These are phyloP conservation scores for Chironex yamaguchii DNA, from an alignment of 30 jellyfish, hydroid and myxozoan genomes.

Conservation along the genomic window DNA sequence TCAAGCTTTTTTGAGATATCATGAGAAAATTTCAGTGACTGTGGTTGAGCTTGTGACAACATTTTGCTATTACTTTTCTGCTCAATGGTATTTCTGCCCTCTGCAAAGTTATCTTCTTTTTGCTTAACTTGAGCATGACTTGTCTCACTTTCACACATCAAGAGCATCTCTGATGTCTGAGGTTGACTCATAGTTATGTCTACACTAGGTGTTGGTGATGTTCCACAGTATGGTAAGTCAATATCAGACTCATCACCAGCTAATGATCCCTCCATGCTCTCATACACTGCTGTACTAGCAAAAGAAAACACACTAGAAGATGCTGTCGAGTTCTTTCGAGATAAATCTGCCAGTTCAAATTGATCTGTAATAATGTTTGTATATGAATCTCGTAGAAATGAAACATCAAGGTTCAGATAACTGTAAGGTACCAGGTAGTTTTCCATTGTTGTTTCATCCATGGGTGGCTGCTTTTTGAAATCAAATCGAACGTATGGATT, in stretches of 20 bases:
- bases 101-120: not conserved
- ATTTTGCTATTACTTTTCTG: not conserved
- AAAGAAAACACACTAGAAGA: not conserved
- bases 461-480: slow-evolving; percentile 34
- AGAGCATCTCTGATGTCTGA: not conserved
- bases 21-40: slow-evolving; percentile 27
- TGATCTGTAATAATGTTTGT: not conserved
- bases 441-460: slow-evolving; percentile 56
- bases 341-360: not conserved
- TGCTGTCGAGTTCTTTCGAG: slow-evolving; percentile 35
- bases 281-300: slow-evolving; percentile 65
- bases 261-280: slow-evolving; percentile 50
- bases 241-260: slow-evolving; percentile 10
- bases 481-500: slow-evolving; percentile 55
- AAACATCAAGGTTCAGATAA: slow-evolving; percentile 48
- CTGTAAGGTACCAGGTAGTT: slow-evolving; percentile 77
- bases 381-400: slow-evolving; percentile 60
- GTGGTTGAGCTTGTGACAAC: not conserved
- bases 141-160: not conserved
- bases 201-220: slow-evolving; percentile 61
- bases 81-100: not conserved
- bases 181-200: slow-evolving; percentile 11
- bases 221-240: slow-evolving; percentile 8
- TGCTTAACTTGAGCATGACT: slow-evolving; percentile 2
- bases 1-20: slow-evolving; percentile 31